A percentile compares a stretch with the other conserved stretches of the same genome.
Evolutionary conservation across 1,140 invertebrate genomes (phyloP).

Genomic region (Plectus sambesii): DNA sequence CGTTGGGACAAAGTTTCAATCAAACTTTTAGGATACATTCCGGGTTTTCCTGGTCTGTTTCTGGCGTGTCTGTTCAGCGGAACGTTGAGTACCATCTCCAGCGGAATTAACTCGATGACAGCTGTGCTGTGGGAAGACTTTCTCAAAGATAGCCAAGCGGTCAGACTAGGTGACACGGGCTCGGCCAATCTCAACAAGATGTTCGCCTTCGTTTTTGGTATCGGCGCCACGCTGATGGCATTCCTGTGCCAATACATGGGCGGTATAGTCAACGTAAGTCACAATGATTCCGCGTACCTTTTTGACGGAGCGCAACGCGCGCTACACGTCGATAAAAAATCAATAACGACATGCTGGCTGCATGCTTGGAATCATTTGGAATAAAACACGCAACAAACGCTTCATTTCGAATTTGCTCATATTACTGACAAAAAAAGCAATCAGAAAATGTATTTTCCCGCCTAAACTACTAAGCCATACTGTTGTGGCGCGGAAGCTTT

Average conservation of each 20-base stretch:
- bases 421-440: too few relatives aligned
- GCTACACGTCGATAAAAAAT: too few relatives aligned
- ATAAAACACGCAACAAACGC: too few relatives aligned
- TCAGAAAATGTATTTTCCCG: too few relatives aligned
- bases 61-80: constrained; percentile 47
- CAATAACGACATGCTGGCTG: too few relatives aligned
- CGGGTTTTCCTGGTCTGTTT: constrained; percentile 48
- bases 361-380: too few relatives aligned
- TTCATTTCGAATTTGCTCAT: neutral
- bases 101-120: constrained; percentile 69
- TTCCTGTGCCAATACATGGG: constrained; percentile 18
- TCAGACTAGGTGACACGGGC: constrained; percentile 6
- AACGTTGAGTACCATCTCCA: constrained; percentile 49
- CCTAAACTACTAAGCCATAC: too few relatives aligned
- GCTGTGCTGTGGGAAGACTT: constrained; percentile 82
- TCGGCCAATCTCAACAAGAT: constrained; percentile 6
- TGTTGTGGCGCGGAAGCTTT: neutral
- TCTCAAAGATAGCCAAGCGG: constrained; percentile 27
- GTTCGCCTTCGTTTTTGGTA: constrained; percentile 11
- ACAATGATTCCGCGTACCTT: neutral
- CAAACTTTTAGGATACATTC: constrained; percentile 31
- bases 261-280: constrained; percentile 15
- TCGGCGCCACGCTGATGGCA: constrained; percentile 20
- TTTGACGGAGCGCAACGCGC: too few relatives aligned
- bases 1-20: constrained; percentile 46